Conservation (phyloP, 1,140 invertebrate genomes). For the Dysdera silvatica region DNA sequence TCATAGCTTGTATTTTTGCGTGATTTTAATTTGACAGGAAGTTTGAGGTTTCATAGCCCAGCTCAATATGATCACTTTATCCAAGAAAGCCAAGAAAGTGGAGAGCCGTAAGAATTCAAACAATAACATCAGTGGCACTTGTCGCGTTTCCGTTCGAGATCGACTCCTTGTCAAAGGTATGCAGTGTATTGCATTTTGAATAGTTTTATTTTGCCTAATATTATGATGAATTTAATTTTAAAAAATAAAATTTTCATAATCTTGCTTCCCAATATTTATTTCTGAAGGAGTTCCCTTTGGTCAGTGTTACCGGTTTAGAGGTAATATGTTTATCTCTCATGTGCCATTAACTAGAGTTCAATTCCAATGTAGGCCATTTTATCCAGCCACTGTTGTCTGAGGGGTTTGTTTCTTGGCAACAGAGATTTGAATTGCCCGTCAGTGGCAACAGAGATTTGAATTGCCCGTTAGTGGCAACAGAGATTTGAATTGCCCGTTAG, state of each 20-base stretch:
- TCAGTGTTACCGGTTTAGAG: conserved; percentile 5
- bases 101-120: conserved; percentile 43
- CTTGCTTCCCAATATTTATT: neutral
- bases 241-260: neutral
- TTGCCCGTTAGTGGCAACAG: too few species aligned
- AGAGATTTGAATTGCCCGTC: too few species aligned
- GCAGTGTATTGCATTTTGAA: conserved; percentile 15
- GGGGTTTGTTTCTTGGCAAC: too few species aligned
- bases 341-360: neutral
- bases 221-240: conserved; percentile 9
- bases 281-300: neutral
- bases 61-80: conserved; percentile 64
- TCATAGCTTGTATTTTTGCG: too few species aligned
- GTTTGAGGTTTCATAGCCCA: too few species aligned
- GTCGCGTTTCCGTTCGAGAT: conserved; percentile 68
- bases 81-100: conserved; percentile 69
- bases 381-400: too few species aligned
- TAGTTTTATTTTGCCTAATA: neutral
- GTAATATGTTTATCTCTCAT: conserved; percentile 6
- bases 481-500: too few species aligned
- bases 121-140: conserved; percentile 31
- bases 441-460: too few species aligned
- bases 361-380: too few species aligned
- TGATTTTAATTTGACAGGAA: too few species aligned
- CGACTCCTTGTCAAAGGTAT: conserved; percentile 71